A percentile compares a stretch with the other conserved stretches of the same genome.
Evolutionary conservation across 2,888 invertebrate genomes (phyloP).

Genomic region (Mythimna loreyi): DNA sequence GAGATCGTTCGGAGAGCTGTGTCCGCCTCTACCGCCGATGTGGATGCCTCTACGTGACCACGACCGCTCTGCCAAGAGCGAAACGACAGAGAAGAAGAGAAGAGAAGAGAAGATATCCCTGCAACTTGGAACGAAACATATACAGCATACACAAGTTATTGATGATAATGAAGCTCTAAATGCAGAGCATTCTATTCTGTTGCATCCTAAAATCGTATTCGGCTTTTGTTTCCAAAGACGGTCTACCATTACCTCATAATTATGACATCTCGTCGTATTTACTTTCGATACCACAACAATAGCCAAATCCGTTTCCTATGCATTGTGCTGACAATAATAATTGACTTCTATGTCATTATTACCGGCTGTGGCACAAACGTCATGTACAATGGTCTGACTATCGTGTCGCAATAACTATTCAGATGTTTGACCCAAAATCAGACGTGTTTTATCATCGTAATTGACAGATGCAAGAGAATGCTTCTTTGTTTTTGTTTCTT

Average conservation of each 20-base stretch:
- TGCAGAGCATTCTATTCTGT: neutral
- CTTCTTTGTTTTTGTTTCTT: conserved; percentile 57
- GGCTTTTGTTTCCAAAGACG: conserved; percentile 3
- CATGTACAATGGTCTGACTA: conserved; percentile 64
- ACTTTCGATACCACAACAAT: conserved; percentile 57
- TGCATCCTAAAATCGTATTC: neutral
- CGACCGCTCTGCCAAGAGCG: too few relatives aligned
- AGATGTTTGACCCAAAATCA: conserved; percentile 71
- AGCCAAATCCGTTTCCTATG: conserved; percentile 59
- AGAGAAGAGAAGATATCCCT: neutral
- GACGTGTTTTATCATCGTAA: conserved; percentile 74
- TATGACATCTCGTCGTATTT: conserved; percentile 48
- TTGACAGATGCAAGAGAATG: conserved; percentile 70
- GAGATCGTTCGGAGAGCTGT: too few relatives aligned
- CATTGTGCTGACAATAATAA: conserved; percentile 63
- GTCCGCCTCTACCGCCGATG: too few relatives aligned
- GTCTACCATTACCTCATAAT: conserved; percentile 37
- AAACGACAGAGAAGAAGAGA: too few relatives aligned
- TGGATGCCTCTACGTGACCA: too few relatives aligned
- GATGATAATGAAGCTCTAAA: conserved; percentile 14
- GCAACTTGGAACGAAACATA: neutral
- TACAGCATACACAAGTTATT: neutral
- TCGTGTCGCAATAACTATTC: conserved; percentile 77
- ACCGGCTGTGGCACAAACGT: conserved; percentile 35
- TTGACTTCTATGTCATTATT: conserved; percentile 59